A percentile compares a stretch with the other conserved stretches of the same genome.
Conservation (phyloP, 2,113 vertebrate genomes). For the Rhea americana region DNA sequence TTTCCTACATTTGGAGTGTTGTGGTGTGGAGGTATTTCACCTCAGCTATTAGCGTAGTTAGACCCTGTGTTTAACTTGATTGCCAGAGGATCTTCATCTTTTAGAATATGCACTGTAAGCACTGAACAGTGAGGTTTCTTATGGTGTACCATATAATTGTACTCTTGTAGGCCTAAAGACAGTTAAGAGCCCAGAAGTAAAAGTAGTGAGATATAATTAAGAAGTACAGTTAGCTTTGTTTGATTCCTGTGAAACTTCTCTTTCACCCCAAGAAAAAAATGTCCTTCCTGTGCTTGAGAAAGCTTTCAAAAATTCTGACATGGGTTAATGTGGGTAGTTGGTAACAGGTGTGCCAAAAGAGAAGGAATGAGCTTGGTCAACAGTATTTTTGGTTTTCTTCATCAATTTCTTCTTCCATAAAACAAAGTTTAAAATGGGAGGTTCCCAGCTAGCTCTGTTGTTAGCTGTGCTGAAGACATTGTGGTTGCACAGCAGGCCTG, state of each 20-base stretch:
- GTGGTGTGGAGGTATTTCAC: neutral
- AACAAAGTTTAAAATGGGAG: neutral
- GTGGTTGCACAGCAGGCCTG: neutral
- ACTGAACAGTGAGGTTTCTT: neutral
- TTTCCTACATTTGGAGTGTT: neutral
- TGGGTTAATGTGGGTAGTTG: neutral
- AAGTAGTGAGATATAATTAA: neutral
- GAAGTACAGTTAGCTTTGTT: neutral
- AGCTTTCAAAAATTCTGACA: neutral
- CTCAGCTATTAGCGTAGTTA: neutral
- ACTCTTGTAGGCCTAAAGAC: neutral
- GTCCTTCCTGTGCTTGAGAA: neutral
- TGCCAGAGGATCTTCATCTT: conserved; percentile 13
- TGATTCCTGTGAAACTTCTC: neutral
- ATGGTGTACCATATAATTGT: neutral
- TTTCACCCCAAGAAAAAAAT: neutral
- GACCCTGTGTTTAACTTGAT: neutral
- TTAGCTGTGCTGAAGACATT: neutral
- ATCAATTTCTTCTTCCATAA: neutral
- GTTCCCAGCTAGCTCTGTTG: neutral
- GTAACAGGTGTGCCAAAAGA: neutral
- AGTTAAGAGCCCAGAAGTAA: neutral
- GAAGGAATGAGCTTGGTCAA: neutral
- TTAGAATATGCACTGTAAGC: neutral
- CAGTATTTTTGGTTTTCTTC: neutral